Percentiles rank a stretch among this genome's conserved stretches.
Evolutionary conservation across 2,888 invertebrate genomes (phyloP).

Genomic region (Lycaena phlaeas): DNA sequence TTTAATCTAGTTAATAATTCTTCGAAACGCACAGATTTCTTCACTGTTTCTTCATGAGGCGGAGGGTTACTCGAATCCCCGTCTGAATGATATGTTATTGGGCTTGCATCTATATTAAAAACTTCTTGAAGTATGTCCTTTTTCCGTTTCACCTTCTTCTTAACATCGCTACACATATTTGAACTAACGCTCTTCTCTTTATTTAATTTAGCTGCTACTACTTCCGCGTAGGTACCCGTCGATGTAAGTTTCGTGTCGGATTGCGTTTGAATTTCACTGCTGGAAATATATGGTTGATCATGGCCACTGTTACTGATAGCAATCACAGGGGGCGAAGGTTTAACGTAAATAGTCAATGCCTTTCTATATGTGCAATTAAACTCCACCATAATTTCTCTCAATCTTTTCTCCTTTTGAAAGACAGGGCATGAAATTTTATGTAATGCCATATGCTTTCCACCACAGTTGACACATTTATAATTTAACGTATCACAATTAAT

Average conservation of each 20-base stretch:
- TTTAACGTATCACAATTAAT: slow-evolving; percentile 15
- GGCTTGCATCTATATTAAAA: background rate
- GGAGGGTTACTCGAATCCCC: background rate
- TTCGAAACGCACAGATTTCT: background rate
- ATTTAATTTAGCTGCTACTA: background rate
- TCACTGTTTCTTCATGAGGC: background rate
- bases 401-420: slow-evolving; percentile 15
- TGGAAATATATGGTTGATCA: background rate
- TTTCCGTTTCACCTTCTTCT: background rate
- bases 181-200: background rate
- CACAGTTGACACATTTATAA: slow-evolving; percentile 17
- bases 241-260: background rate
- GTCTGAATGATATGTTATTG: background rate
- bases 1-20: background rate
- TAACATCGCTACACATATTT: background rate
- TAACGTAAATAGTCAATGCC: slow-evolving; percentile 13
- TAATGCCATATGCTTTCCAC: slow-evolving; percentile 17
- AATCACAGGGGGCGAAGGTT: background rate
- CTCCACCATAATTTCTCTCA: slow-evolving; percentile 17
- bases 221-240: background rate
- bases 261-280: background rate
- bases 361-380: slow-evolving; percentile 18
- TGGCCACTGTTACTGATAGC: background rate
- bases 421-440: slow-evolving; percentile 13
- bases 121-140: background rate